These are phyloP conservation scores for Micoletzkya japonica DNA, from an alignment of 2,888 invertebrate species.

Conservation along the genomic window DNA sequence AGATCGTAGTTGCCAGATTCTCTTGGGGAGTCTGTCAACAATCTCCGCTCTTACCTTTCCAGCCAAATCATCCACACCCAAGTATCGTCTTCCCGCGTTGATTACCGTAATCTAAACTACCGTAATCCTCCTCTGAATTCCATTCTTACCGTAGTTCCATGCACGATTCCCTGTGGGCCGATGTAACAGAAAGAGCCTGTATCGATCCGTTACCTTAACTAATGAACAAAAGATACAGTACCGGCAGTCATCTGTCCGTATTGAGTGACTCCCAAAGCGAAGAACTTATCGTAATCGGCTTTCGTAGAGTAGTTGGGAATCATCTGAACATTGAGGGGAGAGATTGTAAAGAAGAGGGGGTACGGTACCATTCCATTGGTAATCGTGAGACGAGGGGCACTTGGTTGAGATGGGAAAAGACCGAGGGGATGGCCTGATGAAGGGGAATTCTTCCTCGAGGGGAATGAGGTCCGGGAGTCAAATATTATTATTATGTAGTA, in stretches of 20 bases:
- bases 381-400: constrained; percentile 70
- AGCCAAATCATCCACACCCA: constrained; percentile 66
- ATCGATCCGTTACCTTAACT: background rate
- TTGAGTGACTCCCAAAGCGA: constrained; percentile 72
- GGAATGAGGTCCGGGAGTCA: background rate
- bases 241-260: constrained; percentile 75
- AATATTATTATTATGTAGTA: background rate
- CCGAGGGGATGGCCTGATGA: constrained; percentile 70
- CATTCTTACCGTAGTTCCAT: constrained; percentile 71
- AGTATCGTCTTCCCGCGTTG: constrained; percentile 71
- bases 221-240: constrained; percentile 50
- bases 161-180: constrained; percentile 74
- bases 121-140: background rate
- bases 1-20: too few relatives aligned
- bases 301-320: constrained; percentile 71
- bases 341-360: background rate
- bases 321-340: constrained; percentile 64
- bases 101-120: constrained; percentile 69
- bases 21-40: too few relatives aligned
- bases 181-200: constrained; percentile 70
- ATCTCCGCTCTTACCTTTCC: constrained; percentile 66
- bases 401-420: constrained; percentile 68
- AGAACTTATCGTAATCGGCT: constrained; percentile 70
- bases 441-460: too few relatives aligned
- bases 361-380: constrained; percentile 71